phyloP scores from a whole-genome alignment of 2,888 invertebrate species.

The Polydrusus pterygomalis region DNA sequence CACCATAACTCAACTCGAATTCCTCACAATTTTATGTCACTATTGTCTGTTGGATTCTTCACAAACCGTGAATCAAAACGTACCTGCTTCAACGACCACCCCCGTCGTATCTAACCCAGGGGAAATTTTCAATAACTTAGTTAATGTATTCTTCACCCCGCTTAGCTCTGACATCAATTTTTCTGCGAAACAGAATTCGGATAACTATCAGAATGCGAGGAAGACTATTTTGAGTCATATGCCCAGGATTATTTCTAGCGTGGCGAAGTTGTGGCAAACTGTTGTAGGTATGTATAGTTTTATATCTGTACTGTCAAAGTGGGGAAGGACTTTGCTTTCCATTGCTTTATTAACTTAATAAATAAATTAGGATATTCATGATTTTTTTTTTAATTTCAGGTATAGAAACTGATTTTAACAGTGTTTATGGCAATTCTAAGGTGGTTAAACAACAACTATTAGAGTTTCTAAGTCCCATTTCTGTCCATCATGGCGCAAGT shows the following conservation, averaged over 20 bases:
- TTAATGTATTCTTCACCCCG: constrained; percentile 86
- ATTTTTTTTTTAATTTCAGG: constrained; percentile 12
- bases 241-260: constrained; percentile 86
- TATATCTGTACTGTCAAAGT: no score
- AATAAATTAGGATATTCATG: neutral
- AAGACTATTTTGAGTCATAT: constrained; percentile 85
- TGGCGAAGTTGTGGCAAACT: constrained; percentile 87
- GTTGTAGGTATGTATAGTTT: constrained; percentile 69
- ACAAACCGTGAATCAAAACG: constrained; percentile 68
- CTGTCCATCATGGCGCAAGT: constrained; percentile 86
- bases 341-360: no score
- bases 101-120: constrained; percentile 77
- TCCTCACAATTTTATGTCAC: constrained; percentile 85
- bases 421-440: constrained; percentile 77
- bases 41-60: constrained; percentile 84
- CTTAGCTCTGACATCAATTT: constrained; percentile 69
- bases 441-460: constrained; percentile 86
- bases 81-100: constrained; percentile 68
- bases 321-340: no score
- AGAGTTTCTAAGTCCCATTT: constrained; percentile 89
- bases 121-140: constrained; percentile 86
- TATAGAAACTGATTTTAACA: constrained; percentile 71
- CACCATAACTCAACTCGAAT: constrained; percentile 84
- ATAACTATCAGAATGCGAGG: constrained; percentile 76
- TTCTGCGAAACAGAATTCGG: constrained; percentile 68